A percentile compares a stretch with the other conserved stretches of the same genome.
These are phyloP conservation scores for Heliconius erato DNA, from an alignment of 2,888 invertebrate genomes.

Conservation along the genomic window DNA sequence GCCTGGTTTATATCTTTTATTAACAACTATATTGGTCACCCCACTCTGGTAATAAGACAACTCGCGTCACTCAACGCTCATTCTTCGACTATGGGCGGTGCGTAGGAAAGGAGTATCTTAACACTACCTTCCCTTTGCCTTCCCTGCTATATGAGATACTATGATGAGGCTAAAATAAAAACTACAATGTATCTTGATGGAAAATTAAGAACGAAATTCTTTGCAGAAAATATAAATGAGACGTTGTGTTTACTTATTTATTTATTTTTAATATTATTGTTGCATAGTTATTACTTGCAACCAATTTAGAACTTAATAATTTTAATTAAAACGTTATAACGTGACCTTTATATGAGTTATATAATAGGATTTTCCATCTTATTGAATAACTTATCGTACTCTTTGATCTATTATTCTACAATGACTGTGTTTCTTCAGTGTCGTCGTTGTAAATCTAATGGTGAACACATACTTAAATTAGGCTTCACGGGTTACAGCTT, in stretches of 20 bases:
- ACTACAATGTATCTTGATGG: no score
- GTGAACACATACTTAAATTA: background rate
- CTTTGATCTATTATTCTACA: slow-evolving; percentile 14
- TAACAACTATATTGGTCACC: no score
- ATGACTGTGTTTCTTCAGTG: slow-evolving; percentile 2
- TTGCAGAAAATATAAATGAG: no score
- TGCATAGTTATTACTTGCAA: background rate
- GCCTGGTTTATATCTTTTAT: no score
- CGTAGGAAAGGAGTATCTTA: no score
- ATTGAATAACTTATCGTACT: slow-evolving; percentile 22
- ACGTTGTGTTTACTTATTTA: background rate
- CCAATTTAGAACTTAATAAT: background rate
- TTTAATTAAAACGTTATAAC: background rate
- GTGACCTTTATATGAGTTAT: background rate
- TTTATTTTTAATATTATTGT: background rate
- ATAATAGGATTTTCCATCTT: slow-evolving; percentile 28
- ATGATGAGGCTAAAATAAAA: no score
- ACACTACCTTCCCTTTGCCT: no score
- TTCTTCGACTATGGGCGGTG: no score
- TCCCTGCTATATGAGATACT: no score
- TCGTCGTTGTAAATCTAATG: background rate
- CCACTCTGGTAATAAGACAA: no score
- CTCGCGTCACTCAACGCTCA: no score
- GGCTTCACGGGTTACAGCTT: background rate
- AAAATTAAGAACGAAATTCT: no score